These are phyloP conservation scores for Agrotis puta DNA, from an alignment of 2,888 invertebrate genomes.

Conservation along the genomic window DNA sequence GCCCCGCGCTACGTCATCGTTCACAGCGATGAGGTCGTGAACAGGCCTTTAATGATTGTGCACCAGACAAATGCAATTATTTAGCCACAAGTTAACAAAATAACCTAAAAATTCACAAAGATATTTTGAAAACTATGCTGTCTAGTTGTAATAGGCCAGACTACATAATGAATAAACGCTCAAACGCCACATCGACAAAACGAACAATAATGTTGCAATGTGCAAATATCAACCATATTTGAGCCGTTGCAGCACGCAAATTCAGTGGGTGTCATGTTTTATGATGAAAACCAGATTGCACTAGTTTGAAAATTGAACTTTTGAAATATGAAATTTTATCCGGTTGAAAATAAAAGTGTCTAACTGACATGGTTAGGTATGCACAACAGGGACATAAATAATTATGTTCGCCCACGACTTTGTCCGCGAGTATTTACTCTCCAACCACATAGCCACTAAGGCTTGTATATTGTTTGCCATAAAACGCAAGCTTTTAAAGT, in stretches of 20 bases:
- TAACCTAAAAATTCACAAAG: too few species aligned
- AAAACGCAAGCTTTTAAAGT: constrained; percentile 74
- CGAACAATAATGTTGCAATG: constrained; percentile 37
- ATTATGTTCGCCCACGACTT: too few species aligned
- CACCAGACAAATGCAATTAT: too few species aligned
- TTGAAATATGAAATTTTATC: not conserved
- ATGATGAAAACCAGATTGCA: constrained; percentile 4
- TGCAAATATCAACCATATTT: constrained; percentile 36
- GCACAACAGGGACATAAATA: too few species aligned
- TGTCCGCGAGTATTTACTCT: too few species aligned
- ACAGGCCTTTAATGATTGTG: too few species aligned
- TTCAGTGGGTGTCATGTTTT: constrained; percentile 23
- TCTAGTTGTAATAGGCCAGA: not conserved
- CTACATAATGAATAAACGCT: constrained; percentile 1
- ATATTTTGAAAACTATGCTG: not conserved
- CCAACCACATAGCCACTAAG: constrained; percentile 2
- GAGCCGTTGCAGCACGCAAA: constrained; percentile 17
- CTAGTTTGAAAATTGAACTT: not conserved
- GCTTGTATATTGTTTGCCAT: constrained; percentile 31
- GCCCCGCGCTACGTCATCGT: too few species aligned
- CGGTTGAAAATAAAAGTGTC: not conserved
- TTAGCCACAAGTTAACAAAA: too few species aligned
- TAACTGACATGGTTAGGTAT: not conserved
- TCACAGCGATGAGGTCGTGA: too few species aligned
- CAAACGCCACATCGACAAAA: constrained; percentile 32